Evolutionary conservation across 2,797 vertebrate species (phyloP), one percentile per base, ranked within the genome.

Genomic region (Rhinichthys osculus): DNA sequence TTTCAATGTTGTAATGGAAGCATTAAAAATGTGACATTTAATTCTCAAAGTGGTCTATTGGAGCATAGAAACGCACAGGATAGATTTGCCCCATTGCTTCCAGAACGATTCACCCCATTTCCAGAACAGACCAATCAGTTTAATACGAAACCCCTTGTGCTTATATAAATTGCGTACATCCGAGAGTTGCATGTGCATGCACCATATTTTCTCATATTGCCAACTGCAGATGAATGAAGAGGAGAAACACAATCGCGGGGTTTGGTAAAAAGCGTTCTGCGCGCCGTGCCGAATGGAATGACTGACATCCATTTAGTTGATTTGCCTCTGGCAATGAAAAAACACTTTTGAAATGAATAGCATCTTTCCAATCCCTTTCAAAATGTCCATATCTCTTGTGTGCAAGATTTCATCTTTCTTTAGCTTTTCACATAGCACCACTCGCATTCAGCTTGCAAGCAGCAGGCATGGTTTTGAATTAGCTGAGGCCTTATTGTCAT

Each of bases 221-320:
- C 89, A 82, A 89, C 92, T 90, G 74, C 88, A 86, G 87, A 83
- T 88, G 90, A 94, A 93, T 93, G 86, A 90, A 93, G 90, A 91
- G 89, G 84, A 90, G n/a, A 85, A 90, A 89, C 87, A 90, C 86
- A 89, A 89, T 86, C 86, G 85, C 76, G 17, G 70, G 88, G 84
- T 70, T 80, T 74, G 88, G 91, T 87, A 82, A 85, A 88, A 89
- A 85, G 89, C 88, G 86, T 67, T 88, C 91, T 85, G 87, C 85
- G 86, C 71, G 77, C 86, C 86, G 87, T 80, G 83, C 83, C 78
- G 87, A 87, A 88, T 86, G 89, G 78, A 89, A 87, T 89, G 89
- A 92, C 92, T 91, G 85, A 94, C 92, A 90, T 90, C 89, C 89
- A 91, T 92, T 93, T 90, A 90, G 91, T 84, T 90, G 91, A 93